Conservation (phyloP, 2,113 vertebrate genomes). For the Ammospiza nelsoni region DNA sequence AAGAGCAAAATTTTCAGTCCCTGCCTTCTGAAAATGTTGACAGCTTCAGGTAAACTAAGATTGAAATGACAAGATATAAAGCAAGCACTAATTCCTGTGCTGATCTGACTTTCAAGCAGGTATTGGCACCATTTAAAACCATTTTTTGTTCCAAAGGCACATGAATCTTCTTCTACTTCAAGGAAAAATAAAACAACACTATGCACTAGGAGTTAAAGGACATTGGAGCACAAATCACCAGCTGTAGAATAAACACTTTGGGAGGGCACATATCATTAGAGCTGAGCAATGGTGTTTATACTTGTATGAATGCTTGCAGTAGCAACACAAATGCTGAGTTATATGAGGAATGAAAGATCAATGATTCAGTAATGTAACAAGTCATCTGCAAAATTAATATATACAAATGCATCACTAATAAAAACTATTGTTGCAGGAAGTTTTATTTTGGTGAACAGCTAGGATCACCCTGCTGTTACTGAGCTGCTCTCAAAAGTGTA, state of each 20-base stretch:
- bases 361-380: neutral
- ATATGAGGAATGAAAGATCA: neutral
- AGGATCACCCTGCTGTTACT: neutral
- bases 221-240: neutral
- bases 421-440: neutral
- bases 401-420: neutral
- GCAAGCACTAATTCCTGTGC: neutral
- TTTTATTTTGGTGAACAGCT: neutral
- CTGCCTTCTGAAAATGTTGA: neutral
- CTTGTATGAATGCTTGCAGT: neutral
- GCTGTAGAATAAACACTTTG: neutral
- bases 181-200: neutral
- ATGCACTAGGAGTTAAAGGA: neutral
- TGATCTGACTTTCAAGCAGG: neutral
- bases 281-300: neutral
- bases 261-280: neutral
- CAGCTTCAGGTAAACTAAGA: neutral
- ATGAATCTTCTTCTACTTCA: neutral
- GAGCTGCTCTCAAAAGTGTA: neutral
- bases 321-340: neutral
- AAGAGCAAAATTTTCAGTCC: neutral
- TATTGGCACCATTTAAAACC: neutral
- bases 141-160: neutral
- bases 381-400: neutral
- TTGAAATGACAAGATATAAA: neutral